Evolutionary conservation across 2,113 vertebrate species (phyloP).

Genomic region (Vulpes lagopus): DNA sequence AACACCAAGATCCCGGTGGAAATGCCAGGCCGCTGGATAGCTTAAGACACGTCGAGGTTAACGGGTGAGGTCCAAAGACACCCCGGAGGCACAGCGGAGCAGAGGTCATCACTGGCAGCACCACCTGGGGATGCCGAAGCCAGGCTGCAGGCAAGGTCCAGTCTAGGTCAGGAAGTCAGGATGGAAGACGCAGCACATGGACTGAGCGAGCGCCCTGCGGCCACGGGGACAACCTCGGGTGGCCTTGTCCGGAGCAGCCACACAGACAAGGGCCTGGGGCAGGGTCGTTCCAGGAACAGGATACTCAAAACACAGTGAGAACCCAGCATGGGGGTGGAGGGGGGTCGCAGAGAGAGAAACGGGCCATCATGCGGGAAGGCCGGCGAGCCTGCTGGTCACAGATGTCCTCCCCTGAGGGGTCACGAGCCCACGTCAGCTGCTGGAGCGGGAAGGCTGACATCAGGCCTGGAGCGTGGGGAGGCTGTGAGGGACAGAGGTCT

Average conservation of each 20-base stretch:
- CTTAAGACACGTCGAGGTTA: background rate
- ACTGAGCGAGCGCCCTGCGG: background rate
- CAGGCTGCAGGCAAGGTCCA: background rate
- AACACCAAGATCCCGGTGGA: background rate
- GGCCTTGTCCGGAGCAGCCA: background rate
- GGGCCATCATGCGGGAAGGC: accelerated
- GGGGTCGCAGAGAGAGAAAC: too few relatives aligned
- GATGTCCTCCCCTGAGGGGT: background rate
- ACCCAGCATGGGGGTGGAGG: too few relatives aligned
- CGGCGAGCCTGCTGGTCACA: accelerated
- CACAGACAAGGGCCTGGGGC: background rate
- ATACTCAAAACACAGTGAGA: accelerated
- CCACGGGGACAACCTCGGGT: background rate
- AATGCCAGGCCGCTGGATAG: accelerated
- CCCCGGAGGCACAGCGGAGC: background rate
- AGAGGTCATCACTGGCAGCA: background rate
- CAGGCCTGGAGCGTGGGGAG: background rate
- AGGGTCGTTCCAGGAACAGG: background rate
- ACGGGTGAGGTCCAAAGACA: background rate
- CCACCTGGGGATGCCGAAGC: background rate
- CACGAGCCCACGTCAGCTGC: background rate
- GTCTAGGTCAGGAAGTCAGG: background rate
- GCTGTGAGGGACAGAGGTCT: background rate
- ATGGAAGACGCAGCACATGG: background rate
- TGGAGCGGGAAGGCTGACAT: background rate